Base-by-base conservation (phyloP, 2,113 vertebrate genomes). In the Globicephala melas region DNA sequence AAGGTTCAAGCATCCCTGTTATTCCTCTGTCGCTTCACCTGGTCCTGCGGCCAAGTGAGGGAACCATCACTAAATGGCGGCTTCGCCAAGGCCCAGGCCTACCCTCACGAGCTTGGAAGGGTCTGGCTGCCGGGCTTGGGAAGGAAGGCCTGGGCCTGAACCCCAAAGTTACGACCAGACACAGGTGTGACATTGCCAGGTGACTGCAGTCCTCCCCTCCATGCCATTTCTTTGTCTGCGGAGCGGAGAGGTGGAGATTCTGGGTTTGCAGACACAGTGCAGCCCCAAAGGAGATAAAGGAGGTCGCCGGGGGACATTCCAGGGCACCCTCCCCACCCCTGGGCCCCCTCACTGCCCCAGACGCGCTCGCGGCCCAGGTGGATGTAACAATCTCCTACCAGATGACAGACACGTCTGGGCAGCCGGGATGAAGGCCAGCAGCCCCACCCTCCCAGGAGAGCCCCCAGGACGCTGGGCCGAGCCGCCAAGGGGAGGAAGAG, bases 71-170 rank as follows among this genome's bases (percentile, higher is more conserved):
- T 1, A 1, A 14, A 20, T 3, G 3, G 10, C 0, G 0, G 3
- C 38, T 2, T 2, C 0, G 10, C 36, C 0, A 0, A 0, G 18
- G 68, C 38, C 0, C 7, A 65, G 2, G 25, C 67, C 0, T 0
- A 5, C 9, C 0, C 0, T 65, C 7, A 0, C 0, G 0, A 1
- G 2, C 1, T 0, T 1, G 6, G n/a, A 18, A 5, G 28, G 28
- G 6, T 2, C 47, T 13, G 25, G 25, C 9, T 6, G 0, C 47
- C 0, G 0, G 33, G 4, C 0, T 2, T 10, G 0, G 36, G 50
- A 58, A 20, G 36, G 31, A 33, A 70, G 38, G 31, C n/a, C 58
- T 33, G 23, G 10, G 15, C 8, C 25, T 8, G 25, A 6, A 31
- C 31, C 15, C 1, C 74, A 10, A 6, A 13, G 21, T 4, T 21